Base-by-base conservation (phyloP, 2,113 vertebrate genomes). In the Craseonycteris thonglongyai region DNA sequence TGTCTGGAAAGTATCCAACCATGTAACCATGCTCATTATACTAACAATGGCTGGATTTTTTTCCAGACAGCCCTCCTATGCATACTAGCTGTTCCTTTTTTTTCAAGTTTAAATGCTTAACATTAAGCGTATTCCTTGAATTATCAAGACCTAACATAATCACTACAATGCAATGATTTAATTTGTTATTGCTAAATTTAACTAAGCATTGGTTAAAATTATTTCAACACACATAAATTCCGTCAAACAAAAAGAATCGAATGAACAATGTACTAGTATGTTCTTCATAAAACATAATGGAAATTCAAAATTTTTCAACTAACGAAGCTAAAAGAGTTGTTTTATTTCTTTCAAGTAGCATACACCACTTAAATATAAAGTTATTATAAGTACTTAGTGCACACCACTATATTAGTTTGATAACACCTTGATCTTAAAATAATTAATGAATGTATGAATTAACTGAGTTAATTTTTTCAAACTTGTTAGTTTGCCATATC, bases 401-500 rank as follows among this genome's bases (percentile, higher is more conserved):
- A 13, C 24, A 28, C 35, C 19, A 83, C 54, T 69, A 24, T 26
- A 12, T 86, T 93, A 74, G 14, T 80, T n/a, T 51, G n/a, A 95
- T 56, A 61, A 88, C 78, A 95, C 81, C 78, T 38, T 78, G 85
- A 91, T 49, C 65, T 93, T 95, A 83, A 93, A 81, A 94, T 93
- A 95, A 68, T 88, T 93, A 51, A 61, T 6, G 87, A 88, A 79
- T 92, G 72, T 35, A 45, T 71, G 74, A 71, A 54, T 74, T 83
- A 66, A 78, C 93, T 7, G 88, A 92, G n/a, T 63, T 78, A 76
- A 24, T 78, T 74, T 90, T 45, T 96, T 79, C 80, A 90, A 81
- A 96, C 56, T 21, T 22, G 71, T 83, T 93, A 97, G 92, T 93
- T 96, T 90, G 12, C 8, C 97, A 75, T 93, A 96, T 96, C 94